A percentile compares a stretch with the other conserved stretches of the same genome.
phyloP scores from a whole-genome alignment of 2,113 vertebrate genomes.

The Brachyistius frenatus region DNA sequence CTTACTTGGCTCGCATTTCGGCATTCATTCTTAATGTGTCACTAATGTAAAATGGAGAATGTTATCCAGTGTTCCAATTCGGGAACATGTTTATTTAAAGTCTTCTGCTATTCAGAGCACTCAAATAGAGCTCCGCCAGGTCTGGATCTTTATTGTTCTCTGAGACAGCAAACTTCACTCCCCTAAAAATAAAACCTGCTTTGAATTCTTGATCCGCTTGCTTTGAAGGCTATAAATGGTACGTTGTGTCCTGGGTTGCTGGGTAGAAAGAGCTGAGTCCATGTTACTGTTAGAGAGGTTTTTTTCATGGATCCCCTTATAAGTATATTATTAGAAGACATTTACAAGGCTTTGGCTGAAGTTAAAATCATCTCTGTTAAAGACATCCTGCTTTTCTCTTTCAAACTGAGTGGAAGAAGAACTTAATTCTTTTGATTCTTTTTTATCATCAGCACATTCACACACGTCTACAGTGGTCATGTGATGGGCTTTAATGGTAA shows the following conservation, averaged over 20 bases:
- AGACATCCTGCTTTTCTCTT: not conserved
- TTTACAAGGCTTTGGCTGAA: slow-evolving; percentile 19
- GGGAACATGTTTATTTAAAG: slow-evolving; percentile 48
- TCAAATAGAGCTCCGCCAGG: slow-evolving; percentile 39
- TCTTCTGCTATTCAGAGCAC: slow-evolving; percentile 12
- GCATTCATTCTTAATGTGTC: not conserved
- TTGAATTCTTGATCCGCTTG: slow-evolving; percentile 21
- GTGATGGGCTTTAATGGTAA: not conserved
- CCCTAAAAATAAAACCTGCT: slow-evolving; percentile 11
- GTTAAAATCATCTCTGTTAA: slow-evolving; percentile 5
- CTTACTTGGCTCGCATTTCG: not conserved
- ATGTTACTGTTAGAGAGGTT: not conserved
- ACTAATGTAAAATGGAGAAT: slow-evolving; percentile 7
- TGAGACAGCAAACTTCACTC: slow-evolving; percentile 40
- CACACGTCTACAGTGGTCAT: not conserved
- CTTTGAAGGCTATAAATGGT: slow-evolving; percentile 59
- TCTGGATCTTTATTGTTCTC: slow-evolving; percentile 50
- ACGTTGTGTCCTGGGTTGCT: slow-evolving; percentile 37
- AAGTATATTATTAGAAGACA: slow-evolving; percentile 4
- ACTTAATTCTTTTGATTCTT: not conserved
- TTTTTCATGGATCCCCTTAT: slow-evolving; percentile 1
- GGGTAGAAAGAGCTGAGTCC: slow-evolving; percentile 27
- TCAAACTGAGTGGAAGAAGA: not conserved
- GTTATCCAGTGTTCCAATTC: slow-evolving; percentile 3
- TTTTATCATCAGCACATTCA: not conserved